These are phyloP conservation scores for Orthonevra nobilis DNA, from an alignment of 2,888 invertebrate genomes.

Conservation along the genomic window DNA sequence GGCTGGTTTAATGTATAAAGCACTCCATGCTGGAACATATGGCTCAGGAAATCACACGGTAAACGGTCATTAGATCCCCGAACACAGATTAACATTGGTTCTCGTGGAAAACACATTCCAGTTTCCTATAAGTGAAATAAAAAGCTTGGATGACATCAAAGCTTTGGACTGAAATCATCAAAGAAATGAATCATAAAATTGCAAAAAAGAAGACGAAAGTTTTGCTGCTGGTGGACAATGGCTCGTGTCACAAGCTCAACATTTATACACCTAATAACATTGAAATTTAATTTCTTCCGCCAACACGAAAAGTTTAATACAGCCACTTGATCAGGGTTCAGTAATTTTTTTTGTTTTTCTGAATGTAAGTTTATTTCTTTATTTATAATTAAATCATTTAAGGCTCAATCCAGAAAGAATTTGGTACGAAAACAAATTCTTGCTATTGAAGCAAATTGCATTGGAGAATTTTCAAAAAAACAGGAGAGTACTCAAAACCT, in stretches of 20 bases:
- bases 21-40: conserved; percentile 42
- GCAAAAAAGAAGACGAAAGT: conserved; percentile 9
- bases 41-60: conserved; percentile 22
- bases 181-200: conserved; percentile 18
- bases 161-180: conserved; percentile 32
- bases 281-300: conserved; percentile 17
- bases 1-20: conserved; percentile 41
- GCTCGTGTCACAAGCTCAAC: conserved; percentile 6
- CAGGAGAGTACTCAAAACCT: too few relatives aligned
- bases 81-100: conserved; percentile 28
- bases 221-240: conserved; percentile 13
- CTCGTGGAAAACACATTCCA: conserved; percentile 40
- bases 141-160: conserved; percentile 37
- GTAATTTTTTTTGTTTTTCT: neutral
- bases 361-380: neutral
- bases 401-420: conserved; percentile 7
- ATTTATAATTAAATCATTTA: conserved; percentile 6
- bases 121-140: conserved; percentile 27
- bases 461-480: too few relatives aligned
- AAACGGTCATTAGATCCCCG: conserved; percentile 24
- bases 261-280: conserved; percentile 8
- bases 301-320: neutral
- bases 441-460: conserved; percentile 1
- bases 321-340: conserved; percentile 3
- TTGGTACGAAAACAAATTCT: conserved; percentile 17